Percentiles rank a stretch among this genome's conserved stretches.
Conservation (phyloP, 1,140 invertebrate genomes). For the Neelides sp. region DNA sequence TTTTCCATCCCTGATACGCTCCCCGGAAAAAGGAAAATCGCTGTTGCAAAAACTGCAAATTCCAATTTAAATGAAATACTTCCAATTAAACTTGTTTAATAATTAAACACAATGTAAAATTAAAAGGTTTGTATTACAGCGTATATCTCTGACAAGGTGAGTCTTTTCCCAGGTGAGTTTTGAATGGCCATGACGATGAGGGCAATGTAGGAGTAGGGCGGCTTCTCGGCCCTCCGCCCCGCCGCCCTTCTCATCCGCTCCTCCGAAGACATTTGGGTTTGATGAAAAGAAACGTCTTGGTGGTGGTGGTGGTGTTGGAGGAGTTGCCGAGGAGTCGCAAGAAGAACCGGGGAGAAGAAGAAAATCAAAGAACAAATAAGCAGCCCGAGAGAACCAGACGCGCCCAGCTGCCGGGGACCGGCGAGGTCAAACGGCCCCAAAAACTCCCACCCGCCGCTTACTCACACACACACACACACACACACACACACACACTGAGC, state of each 20-base stretch:
- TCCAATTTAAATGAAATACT: conserved; percentile 68
- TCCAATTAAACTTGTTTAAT: too few species aligned
- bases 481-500: too few species aligned
- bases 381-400: too few species aligned
- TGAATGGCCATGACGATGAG: conserved; percentile 96
- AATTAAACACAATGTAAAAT: background rate
- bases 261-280: conserved; percentile 12
- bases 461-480: too few species aligned
- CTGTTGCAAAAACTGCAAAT: conserved; percentile 78
- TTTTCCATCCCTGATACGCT: conserved; percentile 96
- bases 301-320: background rate
- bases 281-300: background rate
- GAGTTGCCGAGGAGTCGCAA: too few species aligned
- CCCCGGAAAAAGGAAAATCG: conserved; percentile 87
- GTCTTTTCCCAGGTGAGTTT: conserved; percentile 62
- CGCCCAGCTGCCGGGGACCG: too few species aligned
- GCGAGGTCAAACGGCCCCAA: too few species aligned
- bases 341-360: too few species aligned
- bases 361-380: too few species aligned
- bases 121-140: background rate
- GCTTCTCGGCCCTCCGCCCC: conserved; percentile 77
- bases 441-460: too few species aligned
- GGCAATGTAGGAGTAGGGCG: conserved; percentile 92
- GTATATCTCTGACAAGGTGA: conserved; percentile 42
- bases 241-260: too few species aligned